Evolutionary conservation across 2,888 invertebrate genomes (phyloP), one percentile per base, ranked within the genome.

Genomic region (Rhimphoctona megacephalus): DNA sequence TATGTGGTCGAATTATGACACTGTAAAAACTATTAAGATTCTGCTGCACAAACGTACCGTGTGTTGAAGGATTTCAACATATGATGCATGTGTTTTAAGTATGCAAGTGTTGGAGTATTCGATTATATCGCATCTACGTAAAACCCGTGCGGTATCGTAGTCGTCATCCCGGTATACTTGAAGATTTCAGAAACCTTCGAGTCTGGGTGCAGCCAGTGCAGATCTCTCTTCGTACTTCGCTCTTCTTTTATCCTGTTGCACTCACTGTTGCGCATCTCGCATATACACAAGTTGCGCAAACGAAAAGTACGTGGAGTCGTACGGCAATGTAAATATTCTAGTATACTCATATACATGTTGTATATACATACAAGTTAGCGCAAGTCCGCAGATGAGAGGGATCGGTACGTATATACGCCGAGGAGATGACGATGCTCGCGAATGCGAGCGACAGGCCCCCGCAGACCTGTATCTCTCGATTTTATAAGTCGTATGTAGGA

Each of bases 141-240:
- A 49, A 81, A 66, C 46, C 33, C 30, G 77, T 80, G 80, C 61
- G 81, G 61, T 66, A 66, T 74, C 69, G 43, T 69, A 49, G 72
- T 52, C 66, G 73, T 67, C 61, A 77, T 83, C 73, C 49, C 81
- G 54, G 49, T 74, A 54, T 30, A 43, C 54, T 72, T 67, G 77
- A 77, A 66, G 81, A 81, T 78, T 81, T 78, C 61, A 86, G 78
- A 79, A 81, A 81, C 84, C 70, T 74, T 69, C 54, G 83, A 67
- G 80, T 67, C 66, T 86, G 81, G 86, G 86, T 86, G 86, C 86
- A 86, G 86, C 81, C 83, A 22, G 69, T 84, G 83, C 57, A 81
- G 72, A 81, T 81, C 54, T 80, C 83, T 83, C 83, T 66, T 30
- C 70, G 74, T 54, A 66, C 39, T 69, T 33, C 22, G 25, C 69